Evolutionary conservation across 1,140 invertebrate species (phyloP).

Genomic region (Zaprionus nigranus): DNA sequence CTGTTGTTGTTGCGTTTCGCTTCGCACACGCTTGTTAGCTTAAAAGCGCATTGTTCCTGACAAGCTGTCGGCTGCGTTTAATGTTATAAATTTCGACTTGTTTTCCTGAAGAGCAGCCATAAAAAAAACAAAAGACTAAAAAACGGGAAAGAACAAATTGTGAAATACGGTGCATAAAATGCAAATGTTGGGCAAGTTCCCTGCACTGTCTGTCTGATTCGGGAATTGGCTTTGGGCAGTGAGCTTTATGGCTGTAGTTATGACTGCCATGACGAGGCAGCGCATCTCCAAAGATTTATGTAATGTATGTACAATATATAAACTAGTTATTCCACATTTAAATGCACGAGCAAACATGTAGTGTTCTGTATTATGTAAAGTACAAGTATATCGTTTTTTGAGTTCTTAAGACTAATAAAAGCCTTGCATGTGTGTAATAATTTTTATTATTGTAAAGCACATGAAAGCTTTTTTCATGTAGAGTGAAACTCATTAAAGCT

Average conservation of each 20-base stretch:
- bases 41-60: conserved; percentile 80
- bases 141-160: conserved; percentile 1
- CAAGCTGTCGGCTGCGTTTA: conserved; percentile 77
- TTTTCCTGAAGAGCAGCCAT: conserved; percentile 51
- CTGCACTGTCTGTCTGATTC: not conserved
- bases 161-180: conserved; percentile 34
- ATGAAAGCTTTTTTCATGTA: not conserved
- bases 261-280: not conserved
- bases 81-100: conserved; percentile 77
- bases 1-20: conserved; percentile 33
- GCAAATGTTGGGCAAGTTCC: conserved; percentile 34
- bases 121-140: conserved; percentile 34
- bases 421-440: too few relatives aligned
- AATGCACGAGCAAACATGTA: not conserved
- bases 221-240: not conserved
- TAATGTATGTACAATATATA: not conserved
- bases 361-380: too few relatives aligned
- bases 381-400: too few relatives aligned
- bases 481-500: not conserved
- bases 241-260: conserved; percentile 13
- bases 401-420: too few relatives aligned
- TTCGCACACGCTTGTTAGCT: conserved; percentile 73
- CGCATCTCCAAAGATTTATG: conserved; percentile 21
- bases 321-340: not conserved
- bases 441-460: not conserved